phyloP scores from a whole-genome alignment of 2,888 invertebrate species.

The Eretmocerus hayati region DNA sequence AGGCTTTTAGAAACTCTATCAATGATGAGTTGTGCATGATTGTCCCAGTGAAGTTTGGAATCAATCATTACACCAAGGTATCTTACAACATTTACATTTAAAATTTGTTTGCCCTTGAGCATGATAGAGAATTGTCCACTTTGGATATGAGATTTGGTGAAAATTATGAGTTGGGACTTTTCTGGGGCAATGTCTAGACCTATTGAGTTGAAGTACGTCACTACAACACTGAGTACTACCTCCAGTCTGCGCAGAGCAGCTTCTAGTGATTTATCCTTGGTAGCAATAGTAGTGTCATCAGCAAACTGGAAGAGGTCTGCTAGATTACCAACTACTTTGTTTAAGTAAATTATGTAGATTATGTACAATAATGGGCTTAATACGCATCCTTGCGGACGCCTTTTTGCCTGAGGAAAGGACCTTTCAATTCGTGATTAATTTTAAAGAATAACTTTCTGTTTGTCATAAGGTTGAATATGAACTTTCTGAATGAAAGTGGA shows the following conservation, averaged over 20 bases:
- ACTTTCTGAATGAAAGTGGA: too few relatives aligned
- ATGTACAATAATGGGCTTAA: neutral
- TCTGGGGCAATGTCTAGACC: neutral
- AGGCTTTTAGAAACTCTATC: neutral
- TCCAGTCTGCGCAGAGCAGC: neutral
- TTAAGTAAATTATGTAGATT: neutral
- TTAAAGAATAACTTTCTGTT: too few relatives aligned
- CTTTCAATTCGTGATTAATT: too few relatives aligned
- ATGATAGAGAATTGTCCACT: too few relatives aligned
- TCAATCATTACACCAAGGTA: neutral
- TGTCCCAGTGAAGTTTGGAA: neutral
- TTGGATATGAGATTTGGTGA: too few relatives aligned
- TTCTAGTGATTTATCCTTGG: too few relatives aligned
- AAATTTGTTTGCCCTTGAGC: neutral
- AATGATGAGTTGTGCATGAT: neutral
- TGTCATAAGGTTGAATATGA: too few relatives aligned
- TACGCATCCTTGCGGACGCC: neutral
- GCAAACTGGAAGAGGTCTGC: neutral
- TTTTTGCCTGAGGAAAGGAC: too few relatives aligned
- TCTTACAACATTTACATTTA: neutral
- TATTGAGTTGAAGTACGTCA: neutral
- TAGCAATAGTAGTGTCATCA: neutral
- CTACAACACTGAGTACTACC: too few relatives aligned
- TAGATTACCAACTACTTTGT: neutral
- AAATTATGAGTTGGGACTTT: neutral